phyloP scores from a whole-genome alignment of 2,797 vertebrate species.

The Anomalospiza imberbis region DNA sequence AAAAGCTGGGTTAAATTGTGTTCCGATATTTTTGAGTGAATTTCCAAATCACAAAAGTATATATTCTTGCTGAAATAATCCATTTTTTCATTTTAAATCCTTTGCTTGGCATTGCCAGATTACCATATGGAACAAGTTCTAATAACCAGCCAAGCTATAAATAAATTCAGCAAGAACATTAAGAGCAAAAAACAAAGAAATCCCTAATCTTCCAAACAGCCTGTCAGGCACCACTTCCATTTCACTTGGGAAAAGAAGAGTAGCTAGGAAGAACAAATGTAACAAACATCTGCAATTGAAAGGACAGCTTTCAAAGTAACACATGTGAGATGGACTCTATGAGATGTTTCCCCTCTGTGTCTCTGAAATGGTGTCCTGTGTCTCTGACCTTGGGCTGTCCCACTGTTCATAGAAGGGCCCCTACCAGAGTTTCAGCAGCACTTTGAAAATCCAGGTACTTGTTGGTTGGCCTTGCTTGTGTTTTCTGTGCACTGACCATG shows the following conservation, averaged over 20 bases:
- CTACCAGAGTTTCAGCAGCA: background rate
- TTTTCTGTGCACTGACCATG: background rate
- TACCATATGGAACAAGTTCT: conserved; percentile 65
- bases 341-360: background rate
- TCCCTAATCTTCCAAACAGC: conserved; percentile 16
- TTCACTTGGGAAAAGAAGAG: conserved; percentile 5
- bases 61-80: conserved; percentile 17
- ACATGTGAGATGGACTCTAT: background rate
- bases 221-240: background rate
- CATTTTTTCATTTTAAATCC: conserved; percentile 42
- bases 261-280: background rate
- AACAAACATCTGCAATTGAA: background rate
- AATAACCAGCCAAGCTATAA: conserved; percentile 64
- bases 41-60: background rate
- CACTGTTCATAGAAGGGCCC: fast-evolving
- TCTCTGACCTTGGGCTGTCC: background rate
- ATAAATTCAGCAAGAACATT: conserved; percentile 57
- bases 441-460: background rate
- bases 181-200: conserved; percentile 37
- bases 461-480: background rate
- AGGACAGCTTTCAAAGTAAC: background rate
- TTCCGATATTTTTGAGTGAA: background rate
- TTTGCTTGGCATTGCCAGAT: conserved; percentile 45
- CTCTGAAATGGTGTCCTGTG: background rate
- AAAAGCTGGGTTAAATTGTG: background rate